phyloP scores from a whole-genome alignment of 2,888 invertebrate species.

The Matsumyia berberina region DNA sequence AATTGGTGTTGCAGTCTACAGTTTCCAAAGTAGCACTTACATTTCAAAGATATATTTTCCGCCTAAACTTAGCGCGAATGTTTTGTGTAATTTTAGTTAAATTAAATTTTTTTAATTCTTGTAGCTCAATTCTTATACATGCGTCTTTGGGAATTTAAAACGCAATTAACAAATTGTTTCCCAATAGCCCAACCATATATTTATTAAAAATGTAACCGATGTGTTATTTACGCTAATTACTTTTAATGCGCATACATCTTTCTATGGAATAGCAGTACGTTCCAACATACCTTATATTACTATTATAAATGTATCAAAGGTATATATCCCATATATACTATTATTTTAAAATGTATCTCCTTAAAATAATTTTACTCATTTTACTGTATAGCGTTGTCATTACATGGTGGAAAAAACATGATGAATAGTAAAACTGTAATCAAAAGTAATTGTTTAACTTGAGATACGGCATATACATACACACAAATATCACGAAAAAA shows the following conservation, averaged over 20 bases:
- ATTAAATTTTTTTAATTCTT: conserved; percentile 38
- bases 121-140: conserved; percentile 22
- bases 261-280: conserved; percentile 11
- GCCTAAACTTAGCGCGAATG: neutral
- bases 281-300: neutral
- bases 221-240: neutral
- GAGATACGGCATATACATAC: conserved; percentile 26
- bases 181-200: conserved; percentile 5
- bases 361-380: conserved; percentile 55
- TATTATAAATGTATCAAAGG: conserved; percentile 2
- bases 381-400: conserved; percentile 46
- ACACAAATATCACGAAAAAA: conserved; percentile 18
- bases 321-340: conserved; percentile 19
- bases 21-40: neutral
- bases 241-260: neutral
- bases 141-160: conserved; percentile 1
- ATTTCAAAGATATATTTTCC: conserved; percentile 2
- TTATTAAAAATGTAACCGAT: neutral
- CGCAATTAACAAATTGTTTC: neutral
- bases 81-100: conserved; percentile 45
- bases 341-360: conserved; percentile 30
- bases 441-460: conserved; percentile 48
- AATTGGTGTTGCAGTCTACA: conserved; percentile 9
- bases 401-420: conserved; percentile 53
- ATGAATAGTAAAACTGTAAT: conserved; percentile 56